phyloP scores from a whole-genome alignment of 2,113 vertebrate genomes.

The Apodemus speciosus region DNA sequence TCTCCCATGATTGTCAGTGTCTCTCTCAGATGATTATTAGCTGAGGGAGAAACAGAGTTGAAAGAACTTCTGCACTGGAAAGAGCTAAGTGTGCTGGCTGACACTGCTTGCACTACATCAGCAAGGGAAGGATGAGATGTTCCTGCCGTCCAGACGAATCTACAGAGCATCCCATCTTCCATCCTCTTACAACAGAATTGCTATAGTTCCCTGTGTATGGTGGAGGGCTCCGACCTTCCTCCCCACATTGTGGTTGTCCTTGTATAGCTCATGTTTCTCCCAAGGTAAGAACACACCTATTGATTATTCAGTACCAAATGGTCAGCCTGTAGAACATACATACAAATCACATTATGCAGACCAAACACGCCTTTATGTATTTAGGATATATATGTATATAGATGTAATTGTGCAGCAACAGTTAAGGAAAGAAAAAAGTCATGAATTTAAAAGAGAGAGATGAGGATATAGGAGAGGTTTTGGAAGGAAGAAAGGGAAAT shows the following conservation, averaged over 20 bases:
- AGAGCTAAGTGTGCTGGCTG: not conserved
- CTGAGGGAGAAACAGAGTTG: not conserved
- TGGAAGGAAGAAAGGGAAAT: not conserved
- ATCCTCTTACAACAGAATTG: not conserved
- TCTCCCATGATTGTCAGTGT: not conserved
- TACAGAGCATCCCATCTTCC: not conserved
- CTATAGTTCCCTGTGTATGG: not conserved
- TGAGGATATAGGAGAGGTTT: not conserved
- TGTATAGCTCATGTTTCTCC: no score
- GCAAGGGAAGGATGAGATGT: not conserved
- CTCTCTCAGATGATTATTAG: not conserved
- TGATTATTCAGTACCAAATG: not conserved
- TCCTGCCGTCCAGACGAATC: not conserved
- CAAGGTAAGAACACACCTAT: not conserved
- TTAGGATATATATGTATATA: not conserved
- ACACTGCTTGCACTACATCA: not conserved
- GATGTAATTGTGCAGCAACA: not conserved
- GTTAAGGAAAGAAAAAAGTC: not conserved
- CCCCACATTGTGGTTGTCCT: not conserved
- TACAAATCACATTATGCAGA: not conserved
- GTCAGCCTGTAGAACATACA: not conserved
- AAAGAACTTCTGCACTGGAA: not conserved
- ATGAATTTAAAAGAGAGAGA: not conserved
- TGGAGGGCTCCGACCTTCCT: no score
- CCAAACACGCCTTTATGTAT: not conserved